Base-by-base conservation (phyloP, 1,140 invertebrate genomes). In the Ostrea denselamellosa region DNA sequence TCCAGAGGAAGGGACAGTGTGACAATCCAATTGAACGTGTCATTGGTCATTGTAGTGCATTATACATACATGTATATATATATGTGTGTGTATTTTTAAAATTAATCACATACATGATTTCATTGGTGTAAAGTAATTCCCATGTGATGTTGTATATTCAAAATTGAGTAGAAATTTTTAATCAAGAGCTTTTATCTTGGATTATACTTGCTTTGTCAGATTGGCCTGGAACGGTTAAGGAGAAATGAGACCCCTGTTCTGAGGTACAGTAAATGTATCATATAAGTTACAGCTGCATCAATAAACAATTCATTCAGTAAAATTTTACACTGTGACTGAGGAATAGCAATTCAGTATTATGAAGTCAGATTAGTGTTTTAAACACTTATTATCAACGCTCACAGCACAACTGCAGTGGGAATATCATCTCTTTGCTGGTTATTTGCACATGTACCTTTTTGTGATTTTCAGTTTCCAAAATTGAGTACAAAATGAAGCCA, bases 141-240 rank as follows among this genome's bases (percentile, higher is more conserved):
- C 19, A n/a, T 58, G 14, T 58, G 19, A 58, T 58, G 10, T 77
- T 10, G 25, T 19, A 51, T 83, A 14, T 83, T 10, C 28, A 83
- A 9, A 83, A 8, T 51, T n/a, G 52, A 14, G 51, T n/a, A 51
- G 44, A 83, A 83, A 51, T 83, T 83, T 53, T n/a, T 12, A n/a
- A 51, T 8, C n/a, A 14, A 44, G 12, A 28, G 12, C 34, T 22
- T 53, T 52, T 83, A 28, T 52, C n/a, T n/a, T 83, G 51, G 14
- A 44, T 84, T 9, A 85, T 82, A 83, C 83, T 83, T 87, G 85
- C 81, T 12, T 12, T 86, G 87, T 77, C 77, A 93, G 92, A 96
- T 98, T 90, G 97, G 97, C 91, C 91, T 96, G 52, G 97, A 97
- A 93, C 96, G 96, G 91, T 96, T 98, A 91, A 95, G 96, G 87